Evolutionary conservation across 1,140 invertebrate species (phyloP).

Genomic region (Araneus ventricosus): DNA sequence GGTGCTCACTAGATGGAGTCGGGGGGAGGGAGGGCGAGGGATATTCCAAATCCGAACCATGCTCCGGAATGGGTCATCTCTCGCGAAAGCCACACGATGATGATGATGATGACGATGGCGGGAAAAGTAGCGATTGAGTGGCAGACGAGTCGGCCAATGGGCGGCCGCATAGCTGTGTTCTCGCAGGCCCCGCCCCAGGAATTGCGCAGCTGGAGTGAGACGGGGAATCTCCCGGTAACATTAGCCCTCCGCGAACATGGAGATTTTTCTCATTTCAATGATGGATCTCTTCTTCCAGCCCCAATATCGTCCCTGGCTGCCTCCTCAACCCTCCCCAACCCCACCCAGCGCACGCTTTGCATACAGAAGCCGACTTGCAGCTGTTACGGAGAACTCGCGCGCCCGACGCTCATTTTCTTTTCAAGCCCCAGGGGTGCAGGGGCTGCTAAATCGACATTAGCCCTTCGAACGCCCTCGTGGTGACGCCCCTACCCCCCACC

Average conservation of each 20-base stretch:
- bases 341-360: constrained; percentile 44
- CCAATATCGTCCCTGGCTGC: constrained; percentile 69
- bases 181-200: constrained; percentile 44
- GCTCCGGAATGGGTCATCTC: constrained; percentile 57
- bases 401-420: constrained; percentile 73
- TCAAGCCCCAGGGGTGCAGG: constrained; percentile 65
- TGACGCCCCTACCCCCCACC: background rate
- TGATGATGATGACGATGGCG: constrained; percentile 61
- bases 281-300: constrained; percentile 70
- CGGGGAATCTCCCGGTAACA: constrained; percentile 59
- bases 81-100: constrained; percentile 52
- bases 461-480: constrained; percentile 47
- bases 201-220: constrained; percentile 66
- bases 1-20: background rate
- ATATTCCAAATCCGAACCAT: constrained; percentile 60
- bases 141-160: constrained; percentile 45
- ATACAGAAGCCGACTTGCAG: constrained; percentile 61
- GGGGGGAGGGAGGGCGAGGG: background rate
- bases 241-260: constrained; percentile 73
- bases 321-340: constrained; percentile 25
- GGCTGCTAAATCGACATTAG: constrained; percentile 74
- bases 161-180: constrained; percentile 47
- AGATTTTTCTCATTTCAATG: constrained; percentile 76
- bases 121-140: constrained; percentile 56
- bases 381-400: constrained; percentile 41